Evolutionary conservation across 1,140 invertebrate species (phyloP), one percentile per base, ranked within the genome.

Genomic region (Drosophila guanche): DNA sequence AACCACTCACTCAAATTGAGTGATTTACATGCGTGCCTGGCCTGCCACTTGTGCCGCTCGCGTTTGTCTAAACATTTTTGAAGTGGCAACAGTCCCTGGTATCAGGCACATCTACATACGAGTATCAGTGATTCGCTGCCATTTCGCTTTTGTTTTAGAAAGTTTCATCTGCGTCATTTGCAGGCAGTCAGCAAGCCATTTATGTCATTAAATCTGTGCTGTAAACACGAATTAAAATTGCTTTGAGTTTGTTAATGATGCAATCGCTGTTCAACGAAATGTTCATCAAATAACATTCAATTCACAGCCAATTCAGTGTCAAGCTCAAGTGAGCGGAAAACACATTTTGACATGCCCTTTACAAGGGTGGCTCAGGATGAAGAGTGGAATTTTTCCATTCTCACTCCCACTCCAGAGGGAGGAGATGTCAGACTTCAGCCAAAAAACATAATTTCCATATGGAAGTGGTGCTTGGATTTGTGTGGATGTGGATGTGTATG

Each of bases 21-120:
- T 70, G 56, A 79, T 88, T 88, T 83, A 77, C 74, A 88, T 88
- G 78, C 83, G 58, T 67, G 83, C 22, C 56, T 46, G 63, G 48
- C 56, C 51, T 65, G 42, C 40, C 29, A 25, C 48, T 37, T 37
- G 51, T 12, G 42, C 25, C 55, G 59, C 63, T 54, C 40, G 57
- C 55, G 33, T 29, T 54, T 55, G 37, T 53, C 22, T 79, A 12
- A 37, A 37, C 4, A 37, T 37, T 37, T 8, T 8, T 37, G 10
- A 37, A 37, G 33, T 37, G 33, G 62, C 69, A 76, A 53, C 54
- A 51, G 37, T 25, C 12, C 14, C 55, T 50, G 46, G 61, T 60
- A 33, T 40, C 53, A 58, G 16, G 16, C 16, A 20, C n/a, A 20
- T 20, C 16, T 20, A 50, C 42, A 40, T 20, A 52, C 16, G 16